Base-by-base conservation (phyloP, 64 coral and sea anemone species). In the Acropora tenuis region DNA sequence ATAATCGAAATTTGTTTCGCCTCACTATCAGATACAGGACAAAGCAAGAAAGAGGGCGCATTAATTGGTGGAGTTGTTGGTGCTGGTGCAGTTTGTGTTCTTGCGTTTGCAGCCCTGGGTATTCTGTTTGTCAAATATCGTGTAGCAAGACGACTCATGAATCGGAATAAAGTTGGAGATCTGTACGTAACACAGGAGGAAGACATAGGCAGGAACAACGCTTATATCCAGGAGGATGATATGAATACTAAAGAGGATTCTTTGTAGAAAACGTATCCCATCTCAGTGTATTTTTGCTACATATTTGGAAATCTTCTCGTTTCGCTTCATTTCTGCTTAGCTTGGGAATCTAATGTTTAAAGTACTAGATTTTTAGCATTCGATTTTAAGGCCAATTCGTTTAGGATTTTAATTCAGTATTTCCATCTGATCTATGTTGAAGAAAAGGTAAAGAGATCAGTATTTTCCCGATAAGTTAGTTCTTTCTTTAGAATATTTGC, bases 161-260 rank as follows among this genome's bases (percentile, higher is more conserved):
- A 83, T 15, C 59, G 80, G 57, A 83, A 83, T 59, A 83, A 83
- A 57, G 80, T 83, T 16, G 80, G 80, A 18, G 80, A 83, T 46
- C 57, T 66, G 41, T 83, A 83, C 80, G 46, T 41, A 1, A 67
- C 80, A 3, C 57, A 67, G 40, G n/a, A n/a, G n/a, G 42, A 83
- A n/a, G 18, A 83, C 7, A 6, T 83, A 43, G 67, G 80, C 57
- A 46, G 80, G 41, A 83, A 42, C 65, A 44, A 83, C 43, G 80
- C 80, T 46, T 83, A 83, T 59, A 66, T 83, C 7, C 57, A 83
- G 41, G 13, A 63, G 1, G 80, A 83, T 46, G 80, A 67, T 59
- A 66, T 66, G 59, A 66, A 46, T 7, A 52, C 65, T n/a, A 63
- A 83, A 4, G 80, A 83, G 0, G 80, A 83, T 52, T 42, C 59